Evolutionary conservation across 2,113 vertebrate genomes (phyloP), one percentile per base, ranked within the genome.

Genomic region (Hylia prasina): DNA sequence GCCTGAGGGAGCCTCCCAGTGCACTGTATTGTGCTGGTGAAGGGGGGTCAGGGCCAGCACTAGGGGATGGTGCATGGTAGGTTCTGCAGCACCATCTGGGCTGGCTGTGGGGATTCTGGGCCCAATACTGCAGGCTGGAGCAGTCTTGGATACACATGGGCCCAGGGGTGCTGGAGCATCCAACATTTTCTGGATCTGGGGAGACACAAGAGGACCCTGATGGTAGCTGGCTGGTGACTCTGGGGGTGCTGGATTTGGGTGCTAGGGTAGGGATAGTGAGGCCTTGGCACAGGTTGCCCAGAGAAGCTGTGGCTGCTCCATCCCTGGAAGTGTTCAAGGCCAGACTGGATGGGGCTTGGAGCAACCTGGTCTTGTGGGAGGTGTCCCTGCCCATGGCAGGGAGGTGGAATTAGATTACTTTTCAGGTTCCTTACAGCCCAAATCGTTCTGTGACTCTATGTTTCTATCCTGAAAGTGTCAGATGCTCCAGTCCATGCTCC

Each of bases 41-140:
- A 63, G 30, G 8, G 37, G 48, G 27, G 19, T 45, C 56, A 39
- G n/a, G 48, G 22, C 10, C 39, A 40, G 14, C 25, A 11, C 21
- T 35, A 1, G 11, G 13, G 19, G 37, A 25, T 0, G 0, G 22
- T 18, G 3, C 21, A 21, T 0, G 1, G 63, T 17, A 42, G 44
- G 4, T 73, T 18, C 37, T 18, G 2, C 1, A 27, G 20, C 0
- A 0, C 5, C 9, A 8, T 6, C 35, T 5, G 10, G 4, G 18
- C 47, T 10, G 13, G 11, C 7, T 22, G 37, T 30, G 35, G 6
- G 53, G 15, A 24, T 17, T 15, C 40, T 28, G 47, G 15, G 23
- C 28, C 15, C 2, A 4, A 24, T 0, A 0, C 23, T 35, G 61
- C n/a, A 21, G 22, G 27, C 0, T 2, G n/a, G 44, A 76, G 15